These are phyloP conservation scores for Neoniphon sammara DNA, from an alignment of 2,797 vertebrate species.

Conservation along the genomic window DNA sequence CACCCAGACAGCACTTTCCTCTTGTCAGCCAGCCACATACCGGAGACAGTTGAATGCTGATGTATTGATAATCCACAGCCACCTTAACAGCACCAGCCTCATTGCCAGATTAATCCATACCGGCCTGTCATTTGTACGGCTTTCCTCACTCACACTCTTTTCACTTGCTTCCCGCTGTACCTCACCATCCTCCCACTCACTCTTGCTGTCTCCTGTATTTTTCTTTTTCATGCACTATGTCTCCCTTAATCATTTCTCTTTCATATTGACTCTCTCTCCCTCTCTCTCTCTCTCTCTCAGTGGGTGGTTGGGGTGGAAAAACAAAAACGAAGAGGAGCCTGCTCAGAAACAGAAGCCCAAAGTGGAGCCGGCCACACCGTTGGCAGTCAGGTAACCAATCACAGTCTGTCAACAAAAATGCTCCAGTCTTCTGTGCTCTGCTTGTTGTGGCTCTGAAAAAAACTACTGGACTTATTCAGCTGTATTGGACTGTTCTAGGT, in stretches of 20 bases:
- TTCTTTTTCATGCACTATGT: background rate
- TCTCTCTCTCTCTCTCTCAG: conserved; percentile 72
- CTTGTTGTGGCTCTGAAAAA: too few relatives aligned
- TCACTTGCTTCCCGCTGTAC: background rate
- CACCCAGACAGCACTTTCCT: background rate
- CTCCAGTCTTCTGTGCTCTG: background rate
- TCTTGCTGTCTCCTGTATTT: background rate
- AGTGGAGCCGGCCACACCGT: conserved; percentile 91
- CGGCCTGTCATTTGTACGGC: background rate
- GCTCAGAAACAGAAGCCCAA: conserved; percentile 95
- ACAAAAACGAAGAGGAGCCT: conserved; percentile 91
- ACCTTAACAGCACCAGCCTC: conserved; percentile 21
- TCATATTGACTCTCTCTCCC: background rate
- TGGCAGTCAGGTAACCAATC: conserved; percentile 88
- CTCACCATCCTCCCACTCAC: background rate
- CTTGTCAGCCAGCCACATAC: background rate
- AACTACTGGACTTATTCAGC: too few relatives aligned
- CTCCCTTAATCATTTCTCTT: background rate
- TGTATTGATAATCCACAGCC: background rate
- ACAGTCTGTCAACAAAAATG: background rate
- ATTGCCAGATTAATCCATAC: background rate
- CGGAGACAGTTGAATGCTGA: conserved; percentile 5
- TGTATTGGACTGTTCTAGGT: too few relatives aligned
- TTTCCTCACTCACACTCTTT: background rate
- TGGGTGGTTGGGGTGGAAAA: conserved; percentile 98